Evolutionary conservation across 2,797 vertebrate species (phyloP).

Genomic region (Scolopax bukidnonensis): DNA sequence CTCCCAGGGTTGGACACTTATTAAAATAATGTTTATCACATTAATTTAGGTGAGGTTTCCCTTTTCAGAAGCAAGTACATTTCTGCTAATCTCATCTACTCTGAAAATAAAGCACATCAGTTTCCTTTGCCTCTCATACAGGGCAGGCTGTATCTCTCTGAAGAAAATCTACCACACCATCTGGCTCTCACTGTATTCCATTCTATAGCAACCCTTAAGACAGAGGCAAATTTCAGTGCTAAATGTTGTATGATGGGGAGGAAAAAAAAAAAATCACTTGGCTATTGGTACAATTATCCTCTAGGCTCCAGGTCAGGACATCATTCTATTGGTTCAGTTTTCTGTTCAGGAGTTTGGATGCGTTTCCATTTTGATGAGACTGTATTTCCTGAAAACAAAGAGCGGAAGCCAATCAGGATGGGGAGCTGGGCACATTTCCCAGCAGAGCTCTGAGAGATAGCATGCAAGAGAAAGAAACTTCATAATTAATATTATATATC

Average conservation of each 20-base stretch:
- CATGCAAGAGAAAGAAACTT: neutral
- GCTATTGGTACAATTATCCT: neutral
- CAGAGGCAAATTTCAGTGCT: neutral
- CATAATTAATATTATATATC: neutral
- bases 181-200: neutral
- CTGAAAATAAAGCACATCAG: neutral
- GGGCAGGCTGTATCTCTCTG: neutral
- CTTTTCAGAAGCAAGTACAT: neutral
- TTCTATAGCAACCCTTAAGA: neutral
- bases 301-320: neutral
- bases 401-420: neutral
- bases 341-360: neutral
- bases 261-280: neutral
- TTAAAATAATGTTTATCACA: neutral
- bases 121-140: neutral
- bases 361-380: neutral
- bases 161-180: neutral
- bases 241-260: neutral
- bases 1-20: neutral
- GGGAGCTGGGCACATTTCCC: neutral
- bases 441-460: neutral
- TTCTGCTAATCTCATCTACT: neutral
- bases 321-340: neutral
- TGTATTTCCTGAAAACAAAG: constrained; percentile 7
- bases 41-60: neutral